A percentile compares a stretch with the other conserved stretches of the same genome.
phyloP scores from a whole-genome alignment of 2,888 invertebrate species.

The Nomada fabriciana region DNA sequence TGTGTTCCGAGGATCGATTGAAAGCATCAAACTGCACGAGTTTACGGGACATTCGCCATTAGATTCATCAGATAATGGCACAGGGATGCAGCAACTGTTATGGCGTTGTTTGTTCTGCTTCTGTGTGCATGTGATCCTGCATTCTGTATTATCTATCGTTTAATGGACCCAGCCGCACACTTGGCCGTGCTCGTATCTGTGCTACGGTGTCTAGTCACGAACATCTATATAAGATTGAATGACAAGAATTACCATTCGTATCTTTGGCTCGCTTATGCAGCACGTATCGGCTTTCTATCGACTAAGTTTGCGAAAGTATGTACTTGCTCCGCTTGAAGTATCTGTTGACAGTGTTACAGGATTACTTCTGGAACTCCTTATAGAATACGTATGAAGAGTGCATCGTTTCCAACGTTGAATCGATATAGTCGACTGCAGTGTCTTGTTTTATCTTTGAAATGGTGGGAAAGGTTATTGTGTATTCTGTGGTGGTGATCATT shows the following conservation, averaged over 20 bases:
- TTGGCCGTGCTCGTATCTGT: constrained; percentile 25
- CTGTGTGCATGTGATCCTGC: neutral
- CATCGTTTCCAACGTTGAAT: neutral
- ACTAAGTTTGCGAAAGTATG: constrained; percentile 11
- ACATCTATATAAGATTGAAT: constrained; percentile 50
- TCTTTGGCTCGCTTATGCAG: constrained; percentile 26
- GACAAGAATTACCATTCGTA: constrained; percentile 43
- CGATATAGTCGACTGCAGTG: neutral
- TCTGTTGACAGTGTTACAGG: constrained; percentile 25
- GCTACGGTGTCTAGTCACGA: constrained; percentile 40
- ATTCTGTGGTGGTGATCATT: no score
- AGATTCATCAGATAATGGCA: neutral
- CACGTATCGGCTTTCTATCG: constrained; percentile 37
- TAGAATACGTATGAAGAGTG: neutral
- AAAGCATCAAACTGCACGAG: neutral
- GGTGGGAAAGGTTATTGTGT: no score
- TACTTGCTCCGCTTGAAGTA: neutral
- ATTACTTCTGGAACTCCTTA: neutral
- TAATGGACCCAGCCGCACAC: neutral
- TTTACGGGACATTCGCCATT: neutral
- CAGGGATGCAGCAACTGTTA: constrained; percentile 3
- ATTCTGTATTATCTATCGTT: constrained; percentile 21
- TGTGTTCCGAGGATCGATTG: neutral
- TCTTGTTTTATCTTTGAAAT: neutral
- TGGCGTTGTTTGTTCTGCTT: constrained; percentile 34